Conservation (phyloP, 1,140 invertebrate species). For the Zaprionus vittiger region DNA sequence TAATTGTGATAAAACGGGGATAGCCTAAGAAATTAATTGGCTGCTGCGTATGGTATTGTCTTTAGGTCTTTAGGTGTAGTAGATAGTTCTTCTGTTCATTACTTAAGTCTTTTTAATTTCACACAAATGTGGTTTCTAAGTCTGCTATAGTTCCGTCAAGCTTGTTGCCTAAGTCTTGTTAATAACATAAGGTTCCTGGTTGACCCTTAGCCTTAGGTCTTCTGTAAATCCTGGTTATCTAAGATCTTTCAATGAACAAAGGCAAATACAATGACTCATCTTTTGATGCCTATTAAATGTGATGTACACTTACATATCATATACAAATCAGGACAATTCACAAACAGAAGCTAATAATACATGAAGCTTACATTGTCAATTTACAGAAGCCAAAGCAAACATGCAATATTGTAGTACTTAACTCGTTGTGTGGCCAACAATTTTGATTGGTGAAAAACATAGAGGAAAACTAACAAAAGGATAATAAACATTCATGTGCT, state of each 20-base stretch:
- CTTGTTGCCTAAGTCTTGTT: slow-evolving; percentile 14
- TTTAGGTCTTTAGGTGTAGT: neutral
- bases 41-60: neutral
- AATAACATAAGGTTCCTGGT: slow-evolving; percentile 4
- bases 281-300: neutral
- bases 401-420: slow-evolving; percentile 51
- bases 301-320: slow-evolving; percentile 2
- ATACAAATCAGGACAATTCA: slow-evolving; percentile 4
- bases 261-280: neutral
- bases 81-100: neutral
- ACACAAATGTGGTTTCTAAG: slow-evolving; percentile 51
- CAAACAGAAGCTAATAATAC: slow-evolving; percentile 44
- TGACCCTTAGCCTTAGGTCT: neutral
- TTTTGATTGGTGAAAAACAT: slow-evolving; percentile 71
- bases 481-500: slow-evolving; percentile 58
- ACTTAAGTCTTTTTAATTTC: neutral
- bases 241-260: no score
- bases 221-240: no score
- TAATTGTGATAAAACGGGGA: neutral
- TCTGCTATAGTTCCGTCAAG: slow-evolving; percentile 12
- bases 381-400: slow-evolving; percentile 51
- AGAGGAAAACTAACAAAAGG: slow-evolving; percentile 57
- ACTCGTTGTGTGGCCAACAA: slow-evolving; percentile 32
- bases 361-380: slow-evolving; percentile 41
- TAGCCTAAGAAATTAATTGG: neutral